Conservation (phyloP, 1,140 invertebrate species). For the Copidosoma floridanum region DNA sequence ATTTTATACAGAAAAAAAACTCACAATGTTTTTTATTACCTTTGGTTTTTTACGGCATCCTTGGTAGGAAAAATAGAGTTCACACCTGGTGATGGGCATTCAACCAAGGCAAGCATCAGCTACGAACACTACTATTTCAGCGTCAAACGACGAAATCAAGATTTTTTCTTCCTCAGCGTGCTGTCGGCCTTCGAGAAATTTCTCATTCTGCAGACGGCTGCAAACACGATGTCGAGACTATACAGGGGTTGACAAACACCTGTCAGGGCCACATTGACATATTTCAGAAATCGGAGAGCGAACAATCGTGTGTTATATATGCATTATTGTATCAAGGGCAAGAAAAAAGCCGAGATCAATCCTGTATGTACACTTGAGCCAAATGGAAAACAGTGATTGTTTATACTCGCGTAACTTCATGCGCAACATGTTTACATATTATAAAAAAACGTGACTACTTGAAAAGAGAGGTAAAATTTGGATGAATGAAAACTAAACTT, state of each 20-base stretch:
- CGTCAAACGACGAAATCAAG: not conserved
- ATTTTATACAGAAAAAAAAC: not conserved
- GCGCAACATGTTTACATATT: too few species aligned
- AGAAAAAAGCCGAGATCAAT: not conserved
- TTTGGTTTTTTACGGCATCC: too few species aligned
- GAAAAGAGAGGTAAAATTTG: too few species aligned
- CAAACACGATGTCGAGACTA: conserved; percentile 31
- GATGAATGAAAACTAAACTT: too few species aligned
- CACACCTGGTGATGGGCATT: not conserved
- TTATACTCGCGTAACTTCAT: not conserved
- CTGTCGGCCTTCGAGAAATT: conserved; percentile 28
- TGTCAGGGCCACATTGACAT: conserved; percentile 18
- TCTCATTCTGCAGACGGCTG: conserved; percentile 34
- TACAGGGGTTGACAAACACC: conserved; percentile 28
- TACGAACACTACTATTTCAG: not conserved
- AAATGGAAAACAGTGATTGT: not conserved
- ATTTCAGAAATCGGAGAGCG: too few species aligned
- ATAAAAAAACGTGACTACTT: too few species aligned
- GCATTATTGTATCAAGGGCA: not conserved
- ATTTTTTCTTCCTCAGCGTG: conserved; percentile 29
- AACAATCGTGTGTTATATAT: conserved; percentile 12
- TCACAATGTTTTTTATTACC: not conserved
- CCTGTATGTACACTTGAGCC: not conserved
- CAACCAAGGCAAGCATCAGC: not conserved
- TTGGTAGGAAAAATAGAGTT: too few species aligned